These are phyloP conservation scores for Pilophorus perplexus DNA, from an alignment of 2,888 invertebrate species.

Conservation along the genomic window DNA sequence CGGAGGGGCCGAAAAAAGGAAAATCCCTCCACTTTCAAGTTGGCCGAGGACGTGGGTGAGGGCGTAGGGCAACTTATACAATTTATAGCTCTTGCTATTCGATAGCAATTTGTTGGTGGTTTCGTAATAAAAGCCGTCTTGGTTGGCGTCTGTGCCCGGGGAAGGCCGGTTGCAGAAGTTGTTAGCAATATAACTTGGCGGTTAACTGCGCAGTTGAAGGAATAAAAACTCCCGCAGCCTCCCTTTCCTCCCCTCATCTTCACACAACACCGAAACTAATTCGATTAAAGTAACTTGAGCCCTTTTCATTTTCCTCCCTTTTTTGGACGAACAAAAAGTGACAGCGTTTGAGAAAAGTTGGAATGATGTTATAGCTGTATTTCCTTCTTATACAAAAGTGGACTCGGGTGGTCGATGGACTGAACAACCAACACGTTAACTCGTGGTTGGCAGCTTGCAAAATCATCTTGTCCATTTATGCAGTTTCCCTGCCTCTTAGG, in stretches of 20 bases:
- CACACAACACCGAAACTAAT: constrained; percentile 22
- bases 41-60: constrained; percentile 1
- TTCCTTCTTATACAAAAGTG: too few species aligned
- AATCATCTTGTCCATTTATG: too few species aligned
- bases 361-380: too few species aligned
- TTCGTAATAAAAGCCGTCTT: constrained; percentile 25
- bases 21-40: constrained; percentile 24
- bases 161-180: constrained; percentile 26
- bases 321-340: too few species aligned
- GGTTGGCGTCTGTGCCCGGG: too few species aligned
- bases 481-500: too few species aligned
- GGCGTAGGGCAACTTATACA: constrained; percentile 14
- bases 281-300: constrained; percentile 28
- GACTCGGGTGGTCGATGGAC: too few species aligned
- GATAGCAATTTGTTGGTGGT: constrained; percentile 30
- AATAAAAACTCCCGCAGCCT: constrained; percentile 23
- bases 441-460: too few species aligned
- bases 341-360: too few species aligned
- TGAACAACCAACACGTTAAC: too few species aligned
- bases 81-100: constrained; percentile 28
- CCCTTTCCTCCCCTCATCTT: constrained; percentile 6
- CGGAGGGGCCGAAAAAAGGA: constrained; percentile 9
- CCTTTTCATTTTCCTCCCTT: background rate
- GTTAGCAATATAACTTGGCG: constrained; percentile 35
- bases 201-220: constrained; percentile 31